Evolutionary conservation across 2,113 vertebrate genomes (phyloP).

Genomic region (Oriolus oriolus): DNA sequence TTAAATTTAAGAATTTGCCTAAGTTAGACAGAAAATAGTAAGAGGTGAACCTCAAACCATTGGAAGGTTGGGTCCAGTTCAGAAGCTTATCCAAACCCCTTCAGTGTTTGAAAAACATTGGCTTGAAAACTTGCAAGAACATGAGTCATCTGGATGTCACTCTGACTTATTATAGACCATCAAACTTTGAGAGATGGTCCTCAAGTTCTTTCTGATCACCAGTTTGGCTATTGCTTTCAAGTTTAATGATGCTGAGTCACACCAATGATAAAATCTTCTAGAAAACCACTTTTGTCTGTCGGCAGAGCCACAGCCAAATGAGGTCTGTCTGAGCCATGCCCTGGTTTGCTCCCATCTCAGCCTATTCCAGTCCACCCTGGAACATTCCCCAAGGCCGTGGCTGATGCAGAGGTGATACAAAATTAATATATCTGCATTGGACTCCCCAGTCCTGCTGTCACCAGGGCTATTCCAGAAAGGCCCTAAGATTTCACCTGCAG

Average conservation of each 20-base stretch:
- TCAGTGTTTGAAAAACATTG: conserved; percentile 4
- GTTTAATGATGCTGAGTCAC: conserved; percentile 56
- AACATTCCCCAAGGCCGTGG: background rate
- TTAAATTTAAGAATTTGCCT: conserved; percentile 29
- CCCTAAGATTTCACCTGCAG: background rate
- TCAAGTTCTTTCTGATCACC: conserved; percentile 39
- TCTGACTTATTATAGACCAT: conserved; percentile 22
- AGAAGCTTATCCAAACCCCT: conserved; percentile 23
- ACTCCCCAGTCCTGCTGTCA: background rate
- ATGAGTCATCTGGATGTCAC: conserved; percentile 28
- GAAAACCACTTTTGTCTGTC: conserved; percentile 9
- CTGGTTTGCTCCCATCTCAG: conserved; percentile 1
- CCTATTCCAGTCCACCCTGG: background rate
- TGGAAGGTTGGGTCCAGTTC: conserved; percentile 25
- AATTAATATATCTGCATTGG: conserved; percentile 12
- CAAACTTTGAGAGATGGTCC: background rate
- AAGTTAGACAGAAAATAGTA: conserved; percentile 32
- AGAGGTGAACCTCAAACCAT: conserved; percentile 56
- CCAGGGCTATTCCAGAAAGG: background rate
- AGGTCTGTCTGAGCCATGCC: conserved; percentile 14
- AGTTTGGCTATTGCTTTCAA: conserved; percentile 20
- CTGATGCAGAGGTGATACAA: conserved; percentile 22
- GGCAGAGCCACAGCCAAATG: conserved; percentile 16
- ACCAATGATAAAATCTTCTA: background rate
- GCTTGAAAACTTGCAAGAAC: background rate